Percentiles rank a stretch among this genome's conserved stretches.
Evolutionary conservation across 2,888 invertebrate genomes (phyloP).

Genomic region (Sepioteuthis lessoniana): DNA sequence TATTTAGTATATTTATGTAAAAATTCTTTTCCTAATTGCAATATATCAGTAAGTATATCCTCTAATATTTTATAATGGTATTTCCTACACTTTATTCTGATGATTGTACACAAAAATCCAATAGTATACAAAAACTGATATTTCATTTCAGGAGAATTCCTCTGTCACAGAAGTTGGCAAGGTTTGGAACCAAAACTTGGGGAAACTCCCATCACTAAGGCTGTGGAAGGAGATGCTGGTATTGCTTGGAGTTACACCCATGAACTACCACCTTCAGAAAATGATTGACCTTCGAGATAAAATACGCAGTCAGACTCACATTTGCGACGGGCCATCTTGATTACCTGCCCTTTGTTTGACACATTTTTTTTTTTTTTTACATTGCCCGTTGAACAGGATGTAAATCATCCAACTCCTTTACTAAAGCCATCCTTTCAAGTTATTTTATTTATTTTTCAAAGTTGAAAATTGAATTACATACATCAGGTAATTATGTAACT

Average conservation of each 20-base stretch:
- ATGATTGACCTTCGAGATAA: conserved; percentile 48
- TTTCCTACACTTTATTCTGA: too few relatives aligned
- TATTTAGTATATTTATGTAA: too few relatives aligned
- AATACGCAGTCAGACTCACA: conserved; percentile 44
- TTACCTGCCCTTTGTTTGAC: conserved; percentile 48
- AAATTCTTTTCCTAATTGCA: too few relatives aligned
- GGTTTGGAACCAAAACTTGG: conserved; percentile 89
- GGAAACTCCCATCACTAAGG: conserved; percentile 81
- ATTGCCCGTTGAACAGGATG: background rate
- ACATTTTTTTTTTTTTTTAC: conserved; percentile 48
- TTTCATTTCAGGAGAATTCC: conserved; percentile 78
- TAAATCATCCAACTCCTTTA: background rate
- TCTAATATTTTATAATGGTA: too few relatives aligned
- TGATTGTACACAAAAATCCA: background rate
- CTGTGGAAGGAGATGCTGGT: conserved; percentile 84
- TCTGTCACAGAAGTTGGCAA: conserved; percentile 85
- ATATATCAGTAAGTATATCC: too few relatives aligned
- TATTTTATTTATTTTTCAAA: background rate
- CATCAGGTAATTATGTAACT: background rate
- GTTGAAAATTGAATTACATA: background rate
- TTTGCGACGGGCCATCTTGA: background rate
- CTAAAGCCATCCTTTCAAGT: background rate
- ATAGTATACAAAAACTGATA: background rate
- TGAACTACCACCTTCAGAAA: conserved; percentile 51
- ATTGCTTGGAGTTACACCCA: conserved; percentile 79